Evolutionary conservation across 2,888 invertebrate species (phyloP), one percentile per base, ranked within the genome.

Genomic region (Dasypolia templi): DNA sequence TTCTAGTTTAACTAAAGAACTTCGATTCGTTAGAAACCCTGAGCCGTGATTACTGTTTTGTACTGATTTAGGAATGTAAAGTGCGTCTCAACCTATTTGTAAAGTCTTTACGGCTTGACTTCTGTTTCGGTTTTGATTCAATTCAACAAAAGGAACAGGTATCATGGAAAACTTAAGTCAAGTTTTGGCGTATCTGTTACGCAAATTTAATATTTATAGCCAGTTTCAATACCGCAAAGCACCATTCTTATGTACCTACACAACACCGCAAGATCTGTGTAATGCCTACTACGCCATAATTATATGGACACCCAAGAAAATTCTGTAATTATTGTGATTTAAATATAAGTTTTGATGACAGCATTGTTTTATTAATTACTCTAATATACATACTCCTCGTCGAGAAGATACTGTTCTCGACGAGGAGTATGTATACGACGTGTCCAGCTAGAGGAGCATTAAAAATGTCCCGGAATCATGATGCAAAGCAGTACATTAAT

Each of bases 1-100:
- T 49, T 63, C 65, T 14, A 65, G 82, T 22, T 64, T 84, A n/a
- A 69, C 65, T 22, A 84, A 82, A 66, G 85, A 82, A 72, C 58
- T 81, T 32, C 67, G 85, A 44, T 49, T 81, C 12, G 65, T 58
- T 22, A 56, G 53, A 42, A 32, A 46, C 5, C 61, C 67, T 4
- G 77, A 75, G 32, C 26, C 51, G 12, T 84, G 61, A 79, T 51
- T 19, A 39, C n/a, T 46, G 11, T 32, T 32, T 39, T 51, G 0
- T 42, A 14, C 17, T 42, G 9, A 61, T 39, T 68, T n/a, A 26
- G 11, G 69, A 49, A 58, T 14, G 3, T 49, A 17, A 55, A 26
- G 26, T 59, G 39, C 59, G 72, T 71, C 59, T 72, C 44, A 46
- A 53, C 56, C 19, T 65, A 32, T 35, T 75, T 35, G 58, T 56